These are phyloP conservation scores for Scytalopus superciliaris DNA, from an alignment of 2,113 vertebrate genomes.

Conservation along the genomic window DNA sequence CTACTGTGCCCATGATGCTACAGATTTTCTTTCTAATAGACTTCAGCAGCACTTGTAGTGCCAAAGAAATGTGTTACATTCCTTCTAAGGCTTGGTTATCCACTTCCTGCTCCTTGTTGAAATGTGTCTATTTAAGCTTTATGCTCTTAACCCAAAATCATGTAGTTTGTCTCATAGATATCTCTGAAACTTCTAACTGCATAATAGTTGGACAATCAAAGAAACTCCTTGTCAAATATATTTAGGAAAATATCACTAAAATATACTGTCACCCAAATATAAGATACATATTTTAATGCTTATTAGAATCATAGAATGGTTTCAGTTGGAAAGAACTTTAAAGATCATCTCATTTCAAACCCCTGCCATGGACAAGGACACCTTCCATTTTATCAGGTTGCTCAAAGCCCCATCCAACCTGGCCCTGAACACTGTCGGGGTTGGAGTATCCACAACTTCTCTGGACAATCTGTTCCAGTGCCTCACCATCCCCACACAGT, in stretches of 20 bases:
- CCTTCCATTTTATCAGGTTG: background rate
- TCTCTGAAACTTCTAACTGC: background rate
- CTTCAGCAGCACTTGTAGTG: background rate
- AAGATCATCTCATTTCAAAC: background rate
- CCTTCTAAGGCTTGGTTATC: background rate
- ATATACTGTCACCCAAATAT: background rate
- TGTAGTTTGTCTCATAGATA: background rate
- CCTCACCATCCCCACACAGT: background rate
- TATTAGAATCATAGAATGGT: background rate
- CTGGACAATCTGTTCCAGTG: background rate
- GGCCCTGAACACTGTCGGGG: background rate
- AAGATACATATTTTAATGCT: background rate
- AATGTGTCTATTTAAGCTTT: background rate
- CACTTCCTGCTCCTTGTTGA: background rate
- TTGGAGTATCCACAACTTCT: background rate
- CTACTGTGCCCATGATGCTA: background rate
- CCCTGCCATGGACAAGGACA: background rate
- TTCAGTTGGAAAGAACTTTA: background rate
- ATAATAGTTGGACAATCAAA: background rate
- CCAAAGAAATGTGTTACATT: background rate
- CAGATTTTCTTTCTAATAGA: background rate
- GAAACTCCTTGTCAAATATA: background rate
- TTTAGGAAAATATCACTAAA: background rate
- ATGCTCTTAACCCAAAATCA: background rate
- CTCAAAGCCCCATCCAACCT: background rate